phyloP scores from a whole-genome alignment of 2,113 vertebrate genomes.

The Myiozetetes cayanensis region DNA sequence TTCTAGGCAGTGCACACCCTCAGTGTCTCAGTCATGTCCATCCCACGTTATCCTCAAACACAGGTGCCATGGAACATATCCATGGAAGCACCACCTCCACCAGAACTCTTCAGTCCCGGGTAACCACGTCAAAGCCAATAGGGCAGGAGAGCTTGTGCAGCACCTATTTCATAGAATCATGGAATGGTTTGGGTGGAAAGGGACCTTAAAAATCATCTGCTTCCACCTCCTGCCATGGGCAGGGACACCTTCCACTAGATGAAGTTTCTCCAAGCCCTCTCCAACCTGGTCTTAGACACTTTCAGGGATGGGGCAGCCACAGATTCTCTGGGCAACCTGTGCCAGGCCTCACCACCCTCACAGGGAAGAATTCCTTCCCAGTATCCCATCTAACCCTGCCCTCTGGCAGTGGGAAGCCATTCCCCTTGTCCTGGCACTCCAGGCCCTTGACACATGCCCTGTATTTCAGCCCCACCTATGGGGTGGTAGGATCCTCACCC shows the following conservation, averaged over 20 bases:
- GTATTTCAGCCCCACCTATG: background rate
- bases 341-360: background rate
- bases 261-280: accelerated
- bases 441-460: background rate
- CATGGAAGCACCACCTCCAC: background rate
- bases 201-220: background rate
- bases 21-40: accelerated
- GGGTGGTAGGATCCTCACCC: background rate
- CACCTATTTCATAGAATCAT: background rate
- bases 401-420: background rate
- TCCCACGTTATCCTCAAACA: accelerated
- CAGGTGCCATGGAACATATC: accelerated
- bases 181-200: background rate
- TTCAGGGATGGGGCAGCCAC: background rate
- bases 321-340: background rate
- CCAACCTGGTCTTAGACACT: background rate
- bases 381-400: accelerated
- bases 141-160: accelerated
- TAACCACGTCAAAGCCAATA: background rate
- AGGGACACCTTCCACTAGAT: background rate
- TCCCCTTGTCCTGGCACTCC: background rate
- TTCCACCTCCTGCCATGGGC: no score
- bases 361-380: background rate
- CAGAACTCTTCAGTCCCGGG: background rate
- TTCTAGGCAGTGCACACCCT: background rate